Evolutionary conservation across 2,113 vertebrate genomes (phyloP).

Genomic region (Podarcis muralis): DNA sequence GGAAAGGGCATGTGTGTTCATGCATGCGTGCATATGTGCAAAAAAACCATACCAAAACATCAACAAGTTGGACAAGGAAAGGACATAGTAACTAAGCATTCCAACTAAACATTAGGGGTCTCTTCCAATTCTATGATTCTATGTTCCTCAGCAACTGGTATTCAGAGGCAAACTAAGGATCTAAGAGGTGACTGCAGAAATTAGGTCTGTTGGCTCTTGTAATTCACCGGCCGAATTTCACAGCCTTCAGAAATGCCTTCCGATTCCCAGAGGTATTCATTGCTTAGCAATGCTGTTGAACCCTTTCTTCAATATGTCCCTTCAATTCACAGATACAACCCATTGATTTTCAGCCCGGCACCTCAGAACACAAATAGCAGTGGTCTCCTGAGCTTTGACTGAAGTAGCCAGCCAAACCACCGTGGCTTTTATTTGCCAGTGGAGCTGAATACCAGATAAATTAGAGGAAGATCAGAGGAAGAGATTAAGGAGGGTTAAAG

Average conservation of each 20-base stretch:
- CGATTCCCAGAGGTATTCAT: not conserved
- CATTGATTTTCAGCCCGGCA: slow-evolving; percentile 1
- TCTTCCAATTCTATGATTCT: no score
- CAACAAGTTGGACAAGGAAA: not conserved
- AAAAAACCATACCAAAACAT: no score
- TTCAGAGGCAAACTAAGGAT: not conserved
- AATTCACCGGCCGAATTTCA: not conserved
- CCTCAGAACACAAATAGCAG: not conserved
- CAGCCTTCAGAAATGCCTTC: not conserved
- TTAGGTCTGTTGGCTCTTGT: not conserved
- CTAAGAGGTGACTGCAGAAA: not conserved
- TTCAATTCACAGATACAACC: not conserved
- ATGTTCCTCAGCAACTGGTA: not conserved
- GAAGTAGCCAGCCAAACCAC: not conserved
- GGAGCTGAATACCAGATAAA: not conserved
- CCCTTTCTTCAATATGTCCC: not conserved
- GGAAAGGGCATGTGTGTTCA: not conserved
- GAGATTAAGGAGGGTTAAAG: not conserved
- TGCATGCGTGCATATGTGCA: not conserved
- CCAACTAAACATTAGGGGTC: no score
- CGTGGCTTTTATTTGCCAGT: not conserved
- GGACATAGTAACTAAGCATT: not conserved
- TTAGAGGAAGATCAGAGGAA: slow-evolving; percentile 7
- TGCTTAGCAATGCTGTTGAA: not conserved
- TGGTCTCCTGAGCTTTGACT: not conserved